These are phyloP conservation scores for Brachionus paranguensis DNA, from an alignment of 1,140 invertebrate species.

Conservation along the genomic window DNA sequence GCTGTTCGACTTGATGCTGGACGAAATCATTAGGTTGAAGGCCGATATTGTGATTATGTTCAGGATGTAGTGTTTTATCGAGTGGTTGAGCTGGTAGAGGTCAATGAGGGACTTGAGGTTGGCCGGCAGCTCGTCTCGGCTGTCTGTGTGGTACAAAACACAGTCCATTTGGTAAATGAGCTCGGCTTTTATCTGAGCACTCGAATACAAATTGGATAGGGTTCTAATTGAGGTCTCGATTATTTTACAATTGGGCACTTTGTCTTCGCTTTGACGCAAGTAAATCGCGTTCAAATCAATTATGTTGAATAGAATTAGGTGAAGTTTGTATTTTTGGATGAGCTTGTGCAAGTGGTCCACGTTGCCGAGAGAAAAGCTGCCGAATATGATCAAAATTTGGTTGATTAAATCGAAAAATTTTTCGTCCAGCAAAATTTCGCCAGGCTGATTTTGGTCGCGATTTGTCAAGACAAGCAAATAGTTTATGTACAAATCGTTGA, in stretches of 20 bases:
- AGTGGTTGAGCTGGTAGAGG: background rate
- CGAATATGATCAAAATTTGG: slow-evolving; percentile 13
- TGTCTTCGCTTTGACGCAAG: background rate
- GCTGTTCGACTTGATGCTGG: background rate
- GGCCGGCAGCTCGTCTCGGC: background rate
- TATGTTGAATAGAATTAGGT: background rate
- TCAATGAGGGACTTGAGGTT: background rate
- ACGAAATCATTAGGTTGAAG: slow-evolving; percentile 13
- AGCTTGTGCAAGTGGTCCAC: background rate
- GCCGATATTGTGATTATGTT: slow-evolving; percentile 25
- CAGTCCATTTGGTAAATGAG: background rate
- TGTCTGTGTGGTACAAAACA: background rate
- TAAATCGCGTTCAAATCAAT: background rate
- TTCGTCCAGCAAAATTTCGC: background rate
- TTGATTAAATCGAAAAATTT: slow-evolving; percentile 8
- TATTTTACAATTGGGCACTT: slow-evolving; percentile 1
- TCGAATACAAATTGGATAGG: slow-evolving; percentile 20
- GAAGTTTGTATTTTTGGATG: background rate
- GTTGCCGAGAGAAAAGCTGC: background rate
- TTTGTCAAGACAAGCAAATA: background rate
- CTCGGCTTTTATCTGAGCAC: background rate
- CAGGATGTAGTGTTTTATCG: background rate
- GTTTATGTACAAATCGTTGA: slow-evolving; percentile 14
- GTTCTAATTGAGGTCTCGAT: background rate
- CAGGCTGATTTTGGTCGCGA: background rate